Base-by-base conservation (phyloP, 2,797 vertebrate species). In the Lagorchestes hirsutus region DNA sequence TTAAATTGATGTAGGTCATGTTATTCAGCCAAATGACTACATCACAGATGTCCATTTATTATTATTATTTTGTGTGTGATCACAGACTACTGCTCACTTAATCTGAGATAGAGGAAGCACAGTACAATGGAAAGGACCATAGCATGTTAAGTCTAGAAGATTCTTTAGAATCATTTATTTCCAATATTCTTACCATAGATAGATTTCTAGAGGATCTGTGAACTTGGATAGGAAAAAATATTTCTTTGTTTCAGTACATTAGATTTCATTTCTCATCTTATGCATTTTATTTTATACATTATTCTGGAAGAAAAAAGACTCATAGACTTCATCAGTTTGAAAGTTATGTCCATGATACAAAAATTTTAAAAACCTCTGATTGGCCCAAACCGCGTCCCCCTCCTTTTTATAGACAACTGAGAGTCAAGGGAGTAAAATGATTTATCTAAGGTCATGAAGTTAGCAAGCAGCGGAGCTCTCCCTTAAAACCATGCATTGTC, bases 331-430 rank as follows among this genome's bases (percentile, higher is more conserved):
- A 46, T 22, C 18, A 82, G 2, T 46, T 46, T 46, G 6, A 8
- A 82, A 40, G 6, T 40, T 40, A 8, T 40, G 74, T 46, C 40
- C n/a, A 46, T 27, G 40, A 27, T 82, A 46, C 12, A 82, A 82
- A 82, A 82, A 82, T 46, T 74, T 82, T 46, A 82, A 67, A 40
- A 82, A 46, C 5, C 5, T 46, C 22, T 82, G 22, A 82, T 82
- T 46, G 46, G n/a, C 40, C n/a, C 18, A 40, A 62, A 0, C 5
- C 62, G 0, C 5, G 0, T 4, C 4, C 16, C 1, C 31, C 13
- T 5, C 31, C n/a, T 82, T 82, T 82, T 82, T 27, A 46, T 27
- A 82, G 22, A 82, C 27, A 82, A 82, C 22, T 46, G 74, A 46
- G n/a, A 82, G 0, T 82, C 18, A 24, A 74, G 13, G n/a, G n/a